phyloP scores from a whole-genome alignment of 2,113 vertebrate species.

The Brachypteracias leptosomus region DNA sequence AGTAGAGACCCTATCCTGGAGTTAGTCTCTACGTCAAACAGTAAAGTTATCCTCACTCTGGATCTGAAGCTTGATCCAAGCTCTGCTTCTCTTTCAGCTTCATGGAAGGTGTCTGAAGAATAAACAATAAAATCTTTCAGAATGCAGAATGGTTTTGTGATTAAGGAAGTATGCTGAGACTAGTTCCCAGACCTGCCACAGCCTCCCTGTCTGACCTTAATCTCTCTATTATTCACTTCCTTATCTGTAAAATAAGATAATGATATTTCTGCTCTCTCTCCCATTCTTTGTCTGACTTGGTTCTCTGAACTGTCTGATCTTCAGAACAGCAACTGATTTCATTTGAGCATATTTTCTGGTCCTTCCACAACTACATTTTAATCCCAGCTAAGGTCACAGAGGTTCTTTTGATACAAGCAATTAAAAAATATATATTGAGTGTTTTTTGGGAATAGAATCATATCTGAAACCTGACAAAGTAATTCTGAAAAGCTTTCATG shows the following conservation, averaged over 20 bases:
- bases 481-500: background rate
- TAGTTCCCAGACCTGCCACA: background rate
- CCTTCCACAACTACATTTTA: background rate
- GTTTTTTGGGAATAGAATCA: background rate
- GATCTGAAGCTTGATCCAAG: background rate
- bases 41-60: background rate
- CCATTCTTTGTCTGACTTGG: background rate
- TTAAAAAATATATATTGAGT: background rate
- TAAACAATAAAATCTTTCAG: constrained; percentile 24
- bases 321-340: background rate
- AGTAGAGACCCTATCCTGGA: background rate
- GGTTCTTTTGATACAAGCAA: background rate
- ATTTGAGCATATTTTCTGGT: background rate
- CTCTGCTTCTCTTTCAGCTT: background rate
- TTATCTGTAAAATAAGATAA: constrained; percentile 10
- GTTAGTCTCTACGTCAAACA: background rate
- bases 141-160: background rate
- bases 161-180: background rate
- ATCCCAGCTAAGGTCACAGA: background rate
- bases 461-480: background rate
- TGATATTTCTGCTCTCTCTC: background rate
- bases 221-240: background rate
- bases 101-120: background rate
- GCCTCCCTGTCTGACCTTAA: background rate
- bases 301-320: background rate